Conservation (phyloP, 2,113 vertebrate species). For the Patagioenas fasciata region DNA sequence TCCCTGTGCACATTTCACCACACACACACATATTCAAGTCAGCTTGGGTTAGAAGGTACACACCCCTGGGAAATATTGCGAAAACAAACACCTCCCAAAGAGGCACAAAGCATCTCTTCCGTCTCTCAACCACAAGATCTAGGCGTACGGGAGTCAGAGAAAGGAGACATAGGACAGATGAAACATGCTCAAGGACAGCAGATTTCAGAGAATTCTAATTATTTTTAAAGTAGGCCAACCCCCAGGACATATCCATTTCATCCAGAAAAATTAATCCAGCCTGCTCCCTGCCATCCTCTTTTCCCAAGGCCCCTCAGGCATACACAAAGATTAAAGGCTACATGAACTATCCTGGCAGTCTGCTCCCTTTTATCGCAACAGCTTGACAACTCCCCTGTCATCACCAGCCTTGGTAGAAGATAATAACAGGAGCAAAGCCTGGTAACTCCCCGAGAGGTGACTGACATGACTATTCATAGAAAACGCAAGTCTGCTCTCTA, state of each 20-base stretch:
- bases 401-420: not conserved
- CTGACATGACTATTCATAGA: not conserved
- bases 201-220: conserved; percentile 63
- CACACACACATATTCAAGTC: not conserved
- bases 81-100: conserved; percentile 10
- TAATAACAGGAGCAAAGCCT: conserved; percentile 34
- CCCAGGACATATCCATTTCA: conserved; percentile 58
- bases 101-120: not conserved
- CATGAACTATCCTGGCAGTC: conserved; percentile 46
- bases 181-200: conserved; percentile 52
- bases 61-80: not conserved
- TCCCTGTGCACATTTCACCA: not conserved
- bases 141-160: not conserved
- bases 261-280: conserved; percentile 67
- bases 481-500: not conserved
- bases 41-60: not conserved
- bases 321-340: conserved; percentile 67
- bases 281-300: conserved; percentile 46
- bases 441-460: not conserved
- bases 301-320: conserved; percentile 54
- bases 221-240: conserved; percentile 66
- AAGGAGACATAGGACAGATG: not conserved
- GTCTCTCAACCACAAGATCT: not conserved
- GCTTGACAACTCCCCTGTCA: conserved; percentile 63
- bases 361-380: conserved; percentile 61